phyloP scores from a whole-genome alignment of 2,113 vertebrate species.

The Ramphastos sulfuratus region DNA sequence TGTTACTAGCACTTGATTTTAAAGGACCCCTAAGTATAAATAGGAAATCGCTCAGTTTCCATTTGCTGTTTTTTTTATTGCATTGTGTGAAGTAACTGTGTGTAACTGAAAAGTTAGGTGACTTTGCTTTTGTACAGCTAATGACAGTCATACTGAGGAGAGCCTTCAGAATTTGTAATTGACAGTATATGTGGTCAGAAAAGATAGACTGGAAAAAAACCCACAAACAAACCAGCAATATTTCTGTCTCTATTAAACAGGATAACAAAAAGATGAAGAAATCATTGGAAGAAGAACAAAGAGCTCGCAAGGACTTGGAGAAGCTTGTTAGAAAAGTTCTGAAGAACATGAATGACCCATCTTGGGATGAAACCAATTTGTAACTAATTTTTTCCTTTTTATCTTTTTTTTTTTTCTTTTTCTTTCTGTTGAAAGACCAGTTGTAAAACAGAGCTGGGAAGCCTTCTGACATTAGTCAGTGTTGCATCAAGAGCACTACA shows the following conservation, averaged over 20 bases:
- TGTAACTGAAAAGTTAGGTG: background rate
- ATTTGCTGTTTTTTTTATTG: background rate
- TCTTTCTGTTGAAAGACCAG: slow-evolving; percentile 62
- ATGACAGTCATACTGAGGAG: background rate
- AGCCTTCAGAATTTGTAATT: background rate
- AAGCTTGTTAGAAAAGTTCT: slow-evolving; percentile 91
- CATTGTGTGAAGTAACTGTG: background rate
- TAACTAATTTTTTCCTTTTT: slow-evolving; percentile 63
- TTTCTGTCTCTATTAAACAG: slow-evolving; percentile 71
- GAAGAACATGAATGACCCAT: slow-evolving; percentile 94
- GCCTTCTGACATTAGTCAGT: slow-evolving; percentile 61
- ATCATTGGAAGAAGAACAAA: slow-evolving; percentile 93
- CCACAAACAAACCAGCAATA: background rate
- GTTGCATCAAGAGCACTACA: slow-evolving; percentile 62
- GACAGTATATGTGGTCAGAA: background rate
- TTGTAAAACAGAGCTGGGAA: slow-evolving; percentile 57
- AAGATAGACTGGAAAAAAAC: background rate
- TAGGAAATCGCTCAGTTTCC: background rate
- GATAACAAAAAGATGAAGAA: slow-evolving; percentile 98
- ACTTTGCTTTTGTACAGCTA: background rate
- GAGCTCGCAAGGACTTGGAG: slow-evolving; percentile 92
- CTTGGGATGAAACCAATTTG: slow-evolving; percentile 97
- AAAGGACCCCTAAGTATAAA: background rate
- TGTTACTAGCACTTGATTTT: background rate
- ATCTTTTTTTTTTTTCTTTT: background rate